phyloP scores from a whole-genome alignment of 2,888 invertebrate genomes.

The Microdon myrmicae region DNA sequence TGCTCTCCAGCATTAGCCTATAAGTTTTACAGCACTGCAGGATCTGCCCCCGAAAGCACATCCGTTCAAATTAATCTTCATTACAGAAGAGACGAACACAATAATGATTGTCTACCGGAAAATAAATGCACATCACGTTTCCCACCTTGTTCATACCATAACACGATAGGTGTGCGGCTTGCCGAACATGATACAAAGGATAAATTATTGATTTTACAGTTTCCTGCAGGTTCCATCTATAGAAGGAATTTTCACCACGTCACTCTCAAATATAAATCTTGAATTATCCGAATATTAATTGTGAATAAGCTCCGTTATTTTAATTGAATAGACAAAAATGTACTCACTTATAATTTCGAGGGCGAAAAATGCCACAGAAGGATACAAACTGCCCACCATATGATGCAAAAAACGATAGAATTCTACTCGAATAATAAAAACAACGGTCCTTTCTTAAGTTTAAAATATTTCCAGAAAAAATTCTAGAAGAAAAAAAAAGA shows the following conservation, averaged over 20 bases:
- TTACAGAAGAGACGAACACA: too few species aligned
- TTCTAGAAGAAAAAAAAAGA: conserved; percentile 13
- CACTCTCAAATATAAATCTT: conserved; percentile 5
- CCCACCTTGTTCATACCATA: too few species aligned
- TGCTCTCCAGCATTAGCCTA: too few species aligned
- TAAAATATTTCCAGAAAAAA: too few species aligned
- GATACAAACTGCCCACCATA: conserved; percentile 63
- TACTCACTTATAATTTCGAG: conserved; percentile 58
- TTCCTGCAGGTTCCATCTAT: conserved; percentile 7
- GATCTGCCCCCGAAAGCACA: too few species aligned
- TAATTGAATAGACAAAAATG: not conserved
- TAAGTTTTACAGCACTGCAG: too few species aligned
- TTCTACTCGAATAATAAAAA: conserved; percentile 23
- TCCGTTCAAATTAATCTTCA: too few species aligned
- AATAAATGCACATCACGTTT: too few species aligned
- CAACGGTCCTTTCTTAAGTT: not conserved
- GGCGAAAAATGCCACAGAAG: conserved; percentile 62
- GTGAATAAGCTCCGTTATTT: conserved; percentile 1
- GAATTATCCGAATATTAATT: not conserved
- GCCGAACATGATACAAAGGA: too few species aligned
- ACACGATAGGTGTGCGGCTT: too few species aligned
- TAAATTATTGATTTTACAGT: conserved; percentile 50
- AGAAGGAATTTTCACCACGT: conserved; percentile 25
- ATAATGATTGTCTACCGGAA: too few species aligned
- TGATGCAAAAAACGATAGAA: conserved; percentile 54